Base-by-base conservation (phyloP, 2,888 invertebrate genomes). In the Drosophila leonis region DNA sequence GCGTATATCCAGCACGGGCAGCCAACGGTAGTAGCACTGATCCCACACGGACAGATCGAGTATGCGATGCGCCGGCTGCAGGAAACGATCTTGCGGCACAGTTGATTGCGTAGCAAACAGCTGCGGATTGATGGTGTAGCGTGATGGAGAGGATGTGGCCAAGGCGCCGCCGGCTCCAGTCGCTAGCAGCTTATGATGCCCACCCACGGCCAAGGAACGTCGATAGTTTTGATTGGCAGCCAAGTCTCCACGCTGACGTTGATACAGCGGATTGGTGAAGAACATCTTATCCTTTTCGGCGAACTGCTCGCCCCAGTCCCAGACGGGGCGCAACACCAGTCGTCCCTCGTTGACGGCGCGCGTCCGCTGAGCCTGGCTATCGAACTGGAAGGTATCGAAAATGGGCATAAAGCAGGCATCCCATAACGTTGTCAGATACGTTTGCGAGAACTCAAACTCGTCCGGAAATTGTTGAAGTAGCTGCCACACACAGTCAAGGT, bases 401-500 rank as follows among this genome's bases (percentile, higher is more conserved):
- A 98, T 94, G 13, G 98, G 97, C 81, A 98, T 94, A 88, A 97
- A 97, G 15, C 96, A 95, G 35, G 96, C 95, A 93, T 99, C 98
- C 98, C 98, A 98, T 31, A 99, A 92, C 0, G 97, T 96, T 0
- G 98, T 97, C 79, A 99, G 95, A 93, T 98, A 98, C 0, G 97
- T 97, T 93, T 98, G 98, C 20, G 97, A 96, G 94, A 97, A 98
- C 93, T 98, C 97, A 93, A 99, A 98, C 81, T 96, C 95, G 1
- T 96, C 94, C 0, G 98, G 98, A 93, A 96, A 98, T 94, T 98
- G 98, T 83, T 96, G 95, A 82, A 96, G 93, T 59, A 99, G 94
- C 94, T 99, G 99, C 97, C 98, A 98, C 62, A 96, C 96, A 93
- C 98, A 97, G 93, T 99, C 99, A 83, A 99, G 94, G 93, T 97